A percentile compares a stretch with the other conserved stretches of the same genome.
Conservation (phyloP, 2,113 vertebrate genomes). For the Campylomormyrus tamandua region DNA sequence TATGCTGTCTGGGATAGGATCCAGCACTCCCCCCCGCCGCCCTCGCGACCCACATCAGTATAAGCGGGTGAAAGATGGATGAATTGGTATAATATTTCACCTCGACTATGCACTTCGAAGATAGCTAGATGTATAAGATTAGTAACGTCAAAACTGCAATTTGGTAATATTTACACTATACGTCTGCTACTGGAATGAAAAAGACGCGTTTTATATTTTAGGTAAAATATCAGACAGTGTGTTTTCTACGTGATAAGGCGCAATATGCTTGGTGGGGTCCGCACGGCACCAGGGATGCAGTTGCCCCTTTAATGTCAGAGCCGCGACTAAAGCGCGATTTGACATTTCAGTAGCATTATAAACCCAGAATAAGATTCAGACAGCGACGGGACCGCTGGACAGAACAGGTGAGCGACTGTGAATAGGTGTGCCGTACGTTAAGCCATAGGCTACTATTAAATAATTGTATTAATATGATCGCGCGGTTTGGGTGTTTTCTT, state of each 20-base stretch:
- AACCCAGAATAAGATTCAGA: slow-evolving; percentile 20
- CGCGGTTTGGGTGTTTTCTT: not conserved
- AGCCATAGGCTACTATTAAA: not conserved
- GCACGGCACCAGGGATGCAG: slow-evolving; percentile 4
- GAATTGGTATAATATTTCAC: not conserved
- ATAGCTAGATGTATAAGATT: not conserved
- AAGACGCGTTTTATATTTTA: not conserved
- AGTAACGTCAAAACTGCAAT: not conserved
- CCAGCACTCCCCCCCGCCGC: not conserved
- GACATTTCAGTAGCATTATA: slow-evolving; percentile 17
- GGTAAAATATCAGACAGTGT: not conserved
- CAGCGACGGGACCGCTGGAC: slow-evolving; percentile 24
- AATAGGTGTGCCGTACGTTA: not conserved
- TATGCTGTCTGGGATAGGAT: not conserved
- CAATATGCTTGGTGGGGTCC: slow-evolving; percentile 25
- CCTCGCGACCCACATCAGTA: not conserved
- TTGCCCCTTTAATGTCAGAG: slow-evolving; percentile 36
- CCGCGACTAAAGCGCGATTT: slow-evolving; percentile 20
- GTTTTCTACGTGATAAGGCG: not conserved
- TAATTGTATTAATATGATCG: not conserved
- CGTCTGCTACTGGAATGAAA: not conserved
- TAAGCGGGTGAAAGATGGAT: not conserved
- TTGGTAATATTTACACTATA: not conserved
- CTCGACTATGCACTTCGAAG: not conserved
- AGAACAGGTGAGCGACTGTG: slow-evolving; percentile 16